phyloP scores from a whole-genome alignment of 2,797 vertebrate genomes.

The Gambusia yucatana region DNA sequence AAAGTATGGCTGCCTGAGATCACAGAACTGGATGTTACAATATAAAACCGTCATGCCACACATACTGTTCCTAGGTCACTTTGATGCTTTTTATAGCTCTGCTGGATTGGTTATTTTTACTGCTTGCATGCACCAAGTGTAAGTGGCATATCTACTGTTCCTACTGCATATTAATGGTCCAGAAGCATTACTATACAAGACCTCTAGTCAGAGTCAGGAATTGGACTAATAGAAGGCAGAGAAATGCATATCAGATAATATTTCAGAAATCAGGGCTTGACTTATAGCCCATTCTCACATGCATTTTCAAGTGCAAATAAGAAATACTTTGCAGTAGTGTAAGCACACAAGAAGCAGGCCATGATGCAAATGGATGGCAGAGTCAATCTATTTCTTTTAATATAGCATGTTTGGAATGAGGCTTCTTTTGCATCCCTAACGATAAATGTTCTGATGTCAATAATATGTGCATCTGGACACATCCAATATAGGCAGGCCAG shows the following conservation, averaged over 20 bases:
- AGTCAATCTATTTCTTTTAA: conserved; percentile 7
- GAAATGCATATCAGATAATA: not conserved
- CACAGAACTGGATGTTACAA: conserved; percentile 11
- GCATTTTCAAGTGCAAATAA: conserved; percentile 6
- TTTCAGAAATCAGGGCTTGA: not conserved
- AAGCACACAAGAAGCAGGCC: conserved; percentile 6
- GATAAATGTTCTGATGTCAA: conserved; percentile 2
- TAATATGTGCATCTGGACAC: conserved; percentile 13
- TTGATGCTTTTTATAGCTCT: conserved; percentile 39
- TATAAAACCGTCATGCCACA: conserved; percentile 21
- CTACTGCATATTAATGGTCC: conserved; percentile 9
- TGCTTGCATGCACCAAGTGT: conserved; percentile 8
- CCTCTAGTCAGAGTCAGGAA: conserved; percentile 17
- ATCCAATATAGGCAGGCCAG: conserved; percentile 9
- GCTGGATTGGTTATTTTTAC: conserved; percentile 33
- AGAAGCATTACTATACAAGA: conserved; percentile 20
- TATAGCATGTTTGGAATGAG: not conserved
- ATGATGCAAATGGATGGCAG: conserved; percentile 6
- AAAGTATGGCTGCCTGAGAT: conserved; percentile 11
- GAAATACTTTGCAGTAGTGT: not conserved
- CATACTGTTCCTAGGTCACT: conserved; percentile 20
- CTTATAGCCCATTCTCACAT: not conserved
- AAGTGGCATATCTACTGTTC: conserved; percentile 15
- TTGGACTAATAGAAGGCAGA: conserved; percentile 2
- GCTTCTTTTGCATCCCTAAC: not conserved